Evolutionary conservation across 1,140 invertebrate species (phyloP).

Genomic region (Bombus consobrinus): DNA sequence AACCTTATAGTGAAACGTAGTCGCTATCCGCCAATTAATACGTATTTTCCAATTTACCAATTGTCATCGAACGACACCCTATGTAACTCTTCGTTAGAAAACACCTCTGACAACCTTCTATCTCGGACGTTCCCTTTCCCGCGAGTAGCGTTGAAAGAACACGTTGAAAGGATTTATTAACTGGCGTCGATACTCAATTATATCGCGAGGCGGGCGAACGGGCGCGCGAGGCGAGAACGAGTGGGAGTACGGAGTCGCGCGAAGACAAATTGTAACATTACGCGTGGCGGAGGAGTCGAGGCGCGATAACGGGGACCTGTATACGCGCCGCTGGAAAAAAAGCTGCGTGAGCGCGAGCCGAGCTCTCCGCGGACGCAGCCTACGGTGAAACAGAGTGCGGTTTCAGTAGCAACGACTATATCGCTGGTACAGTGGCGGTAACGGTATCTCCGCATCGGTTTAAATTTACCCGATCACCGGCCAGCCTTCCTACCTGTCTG

Average conservation of each 20-base stretch:
- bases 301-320: slow-evolving; percentile 48
- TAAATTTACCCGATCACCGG: slow-evolving; percentile 64
- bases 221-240: slow-evolving; percentile 10
- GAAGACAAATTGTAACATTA: slow-evolving; percentile 52
- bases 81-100: neutral
- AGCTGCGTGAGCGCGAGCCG: slow-evolving; percentile 12
- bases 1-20: too few species aligned
- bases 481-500: neutral
- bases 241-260: slow-evolving; percentile 35
- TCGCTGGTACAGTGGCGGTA: slow-evolving; percentile 52
- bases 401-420: slow-evolving; percentile 68
- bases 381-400: slow-evolving; percentile 24
- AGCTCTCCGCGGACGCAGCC: neutral
- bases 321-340: slow-evolving; percentile 16
- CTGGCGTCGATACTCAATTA: slow-evolving; percentile 52
- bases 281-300: slow-evolving; percentile 32
- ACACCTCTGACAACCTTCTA: neutral
- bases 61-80: neutral
- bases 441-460: slow-evolving; percentile 65
- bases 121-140: neutral
- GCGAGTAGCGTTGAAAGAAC: slow-evolving; percentile 21
- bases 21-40: neutral
- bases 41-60: neutral
- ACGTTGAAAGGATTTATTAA: slow-evolving; percentile 49
- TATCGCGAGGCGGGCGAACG: slow-evolving; percentile 22